These are phyloP conservation scores for Penaeus chinensis DNA, from an alignment of 1,140 invertebrate species.

Conservation along the genomic window DNA sequence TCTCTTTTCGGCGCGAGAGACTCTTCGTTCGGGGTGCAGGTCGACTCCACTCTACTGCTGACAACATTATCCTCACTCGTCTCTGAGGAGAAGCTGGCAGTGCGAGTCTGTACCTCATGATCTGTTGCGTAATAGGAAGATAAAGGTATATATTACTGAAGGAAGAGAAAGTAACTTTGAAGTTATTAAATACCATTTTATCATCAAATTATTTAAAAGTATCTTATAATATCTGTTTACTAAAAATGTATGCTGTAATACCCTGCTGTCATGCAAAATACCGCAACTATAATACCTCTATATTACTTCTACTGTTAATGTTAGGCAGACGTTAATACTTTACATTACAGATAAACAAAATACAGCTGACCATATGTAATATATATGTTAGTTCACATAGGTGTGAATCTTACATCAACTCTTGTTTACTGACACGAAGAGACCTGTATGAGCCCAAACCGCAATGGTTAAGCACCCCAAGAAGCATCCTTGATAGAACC, in stretches of 20 bases:
- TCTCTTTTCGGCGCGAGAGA: not conserved
- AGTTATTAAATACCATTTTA: too few species aligned
- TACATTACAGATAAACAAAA: too few species aligned
- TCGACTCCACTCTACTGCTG: not conserved
- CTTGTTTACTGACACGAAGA: not conserved
- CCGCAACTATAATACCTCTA: too few species aligned
- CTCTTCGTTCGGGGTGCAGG: not conserved
- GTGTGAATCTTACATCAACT: too few species aligned
- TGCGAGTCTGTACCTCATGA: constrained; percentile 49
- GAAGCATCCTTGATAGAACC: constrained; percentile 19
- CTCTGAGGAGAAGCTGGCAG: constrained; percentile 51
- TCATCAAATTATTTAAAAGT: too few species aligned
- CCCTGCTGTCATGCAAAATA: too few species aligned
- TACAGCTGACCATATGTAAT: too few species aligned
- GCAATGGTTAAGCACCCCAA: constrained; percentile 31
- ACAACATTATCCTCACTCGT: constrained; percentile 25
- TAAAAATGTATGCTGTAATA: too few species aligned
- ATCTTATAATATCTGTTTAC: too few species aligned
- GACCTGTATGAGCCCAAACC: constrained; percentile 3
- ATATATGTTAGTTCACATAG: too few species aligned
- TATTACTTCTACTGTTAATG: too few species aligned
- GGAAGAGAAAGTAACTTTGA: not conserved
- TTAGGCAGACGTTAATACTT: too few species aligned
- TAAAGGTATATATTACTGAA: not conserved
- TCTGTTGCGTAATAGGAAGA: constrained; percentile 24